These are phyloP conservation scores for Macroteleia sp. DNA, from an alignment of 2,888 invertebrate genomes.

Conservation along the genomic window DNA sequence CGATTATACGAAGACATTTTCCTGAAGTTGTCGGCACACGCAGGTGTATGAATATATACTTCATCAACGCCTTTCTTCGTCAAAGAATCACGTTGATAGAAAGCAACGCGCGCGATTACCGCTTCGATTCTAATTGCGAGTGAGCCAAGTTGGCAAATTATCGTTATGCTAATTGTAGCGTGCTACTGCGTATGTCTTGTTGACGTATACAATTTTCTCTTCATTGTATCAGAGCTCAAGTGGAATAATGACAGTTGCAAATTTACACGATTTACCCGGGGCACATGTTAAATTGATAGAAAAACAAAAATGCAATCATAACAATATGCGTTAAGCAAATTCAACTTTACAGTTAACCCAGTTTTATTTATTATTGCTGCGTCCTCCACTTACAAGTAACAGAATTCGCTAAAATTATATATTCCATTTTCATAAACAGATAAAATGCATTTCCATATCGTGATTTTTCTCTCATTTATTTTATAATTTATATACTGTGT, in stretches of 20 bases:
- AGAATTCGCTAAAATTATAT: too few relatives aligned
- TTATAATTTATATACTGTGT: too few relatives aligned
- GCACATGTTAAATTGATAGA: conserved; percentile 9
- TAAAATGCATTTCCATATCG: too few relatives aligned
- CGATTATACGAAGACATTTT: conserved; percentile 43
- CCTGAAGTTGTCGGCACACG: conserved; percentile 2
- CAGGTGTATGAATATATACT: conserved; percentile 8
- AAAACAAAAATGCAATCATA: conserved; percentile 10
- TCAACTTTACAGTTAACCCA: background rate
- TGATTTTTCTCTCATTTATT: too few relatives aligned
- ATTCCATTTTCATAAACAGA: too few relatives aligned
- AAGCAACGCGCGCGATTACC: conserved; percentile 62
- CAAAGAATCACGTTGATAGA: conserved; percentile 59
- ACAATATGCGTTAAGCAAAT: background rate
- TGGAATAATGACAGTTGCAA: conserved; percentile 45
- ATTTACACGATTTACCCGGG: conserved; percentile 19
- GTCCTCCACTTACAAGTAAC: too few relatives aligned
- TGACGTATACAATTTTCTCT: conserved; percentile 56
- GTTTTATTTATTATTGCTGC: too few relatives aligned
- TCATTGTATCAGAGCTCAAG: conserved; percentile 28
- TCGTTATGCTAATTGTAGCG: conserved; percentile 62
- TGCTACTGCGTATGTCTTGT: conserved; percentile 53
- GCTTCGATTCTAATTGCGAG: conserved; percentile 63
- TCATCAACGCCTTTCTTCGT: conserved; percentile 59
- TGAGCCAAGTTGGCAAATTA: conserved; percentile 59